These are phyloP conservation scores for Lysiphlebus fabarum DNA, from an alignment of 1,140 invertebrate genomes.

Conservation along the genomic window DNA sequence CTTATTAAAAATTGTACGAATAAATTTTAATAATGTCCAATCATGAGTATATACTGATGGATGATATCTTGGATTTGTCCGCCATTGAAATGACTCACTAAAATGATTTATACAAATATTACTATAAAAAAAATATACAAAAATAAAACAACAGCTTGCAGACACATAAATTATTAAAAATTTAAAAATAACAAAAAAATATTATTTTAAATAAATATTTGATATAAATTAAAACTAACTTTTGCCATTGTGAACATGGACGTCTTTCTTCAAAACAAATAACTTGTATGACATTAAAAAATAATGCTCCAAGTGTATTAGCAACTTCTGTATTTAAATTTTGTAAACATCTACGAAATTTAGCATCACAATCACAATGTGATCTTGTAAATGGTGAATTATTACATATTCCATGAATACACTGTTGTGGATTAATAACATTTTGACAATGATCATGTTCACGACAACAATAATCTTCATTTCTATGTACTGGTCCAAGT, in stretches of 20 bases:
- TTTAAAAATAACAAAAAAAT: not conserved
- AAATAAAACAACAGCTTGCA: too few species aligned
- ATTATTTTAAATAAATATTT: conserved; percentile 1
- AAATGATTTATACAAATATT: too few species aligned
- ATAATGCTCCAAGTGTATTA: conserved; percentile 66
- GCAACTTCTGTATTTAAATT: conserved; percentile 65
- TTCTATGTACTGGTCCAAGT: conserved; percentile 58
- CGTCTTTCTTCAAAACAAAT: conserved; percentile 66
- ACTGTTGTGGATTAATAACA: conserved; percentile 59
- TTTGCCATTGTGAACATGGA: conserved; percentile 64
- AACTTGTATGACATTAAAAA: conserved; percentile 68
- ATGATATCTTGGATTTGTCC: too few species aligned
- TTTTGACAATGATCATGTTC: conserved; percentile 73
- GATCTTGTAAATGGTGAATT: conserved; percentile 66
- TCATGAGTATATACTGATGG: too few species aligned
- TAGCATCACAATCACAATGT: conserved; percentile 70
- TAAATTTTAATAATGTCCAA: too few species aligned
- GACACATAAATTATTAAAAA: too few species aligned
- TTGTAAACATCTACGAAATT: conserved; percentile 66
- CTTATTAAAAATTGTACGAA: too few species aligned
- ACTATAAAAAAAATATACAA: too few species aligned
- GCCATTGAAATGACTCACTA: too few species aligned
- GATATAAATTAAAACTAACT: conserved; percentile 40
- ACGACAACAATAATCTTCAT: conserved; percentile 71
- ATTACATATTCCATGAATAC: conserved; percentile 66